Conservation (phyloP, 1,140 invertebrate genomes). For the Lepidurus packardi region DNA sequence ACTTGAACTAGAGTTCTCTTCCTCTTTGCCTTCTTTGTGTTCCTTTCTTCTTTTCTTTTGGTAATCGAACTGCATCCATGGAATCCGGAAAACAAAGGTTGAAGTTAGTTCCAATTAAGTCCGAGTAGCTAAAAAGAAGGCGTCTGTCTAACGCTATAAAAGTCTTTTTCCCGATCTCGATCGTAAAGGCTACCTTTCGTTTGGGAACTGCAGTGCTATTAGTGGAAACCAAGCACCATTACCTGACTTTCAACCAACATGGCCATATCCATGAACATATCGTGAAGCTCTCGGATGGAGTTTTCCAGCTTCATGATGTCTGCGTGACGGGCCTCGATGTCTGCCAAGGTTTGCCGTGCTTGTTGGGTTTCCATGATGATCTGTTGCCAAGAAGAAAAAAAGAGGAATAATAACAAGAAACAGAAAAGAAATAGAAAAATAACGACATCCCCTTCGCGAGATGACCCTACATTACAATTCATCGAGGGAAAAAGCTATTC, state of each 20-base stretch:
- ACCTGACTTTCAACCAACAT: conserved; percentile 66
- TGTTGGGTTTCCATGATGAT: conserved; percentile 72
- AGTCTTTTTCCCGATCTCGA: too few relatives aligned
- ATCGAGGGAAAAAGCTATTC: not conserved
- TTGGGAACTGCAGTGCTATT: not conserved
- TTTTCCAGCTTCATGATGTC: conserved; percentile 78
- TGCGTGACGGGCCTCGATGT: conserved; percentile 73
- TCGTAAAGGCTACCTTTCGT: too few relatives aligned
- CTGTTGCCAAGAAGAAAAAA: conserved; percentile 39
- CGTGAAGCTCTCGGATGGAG: conserved; percentile 68
- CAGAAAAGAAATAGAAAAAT: conserved; percentile 20
- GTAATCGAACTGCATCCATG: too few relatives aligned
- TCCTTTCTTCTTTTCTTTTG: too few relatives aligned
- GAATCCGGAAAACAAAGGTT: too few relatives aligned
- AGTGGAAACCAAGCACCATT: conserved; percentile 24
- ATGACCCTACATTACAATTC: conserved; percentile 7
- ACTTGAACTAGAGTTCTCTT: too few relatives aligned
- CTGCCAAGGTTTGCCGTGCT: conserved; percentile 70
- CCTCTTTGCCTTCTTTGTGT: too few relatives aligned
- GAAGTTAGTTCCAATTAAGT: too few relatives aligned
- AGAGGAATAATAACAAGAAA: conserved; percentile 24
- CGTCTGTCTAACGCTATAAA: too few relatives aligned
- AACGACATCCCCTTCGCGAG: not conserved
- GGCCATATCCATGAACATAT: conserved; percentile 75
- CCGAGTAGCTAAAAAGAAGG: too few relatives aligned